Percentiles rank a stretch among this genome's conserved stretches.
These are phyloP conservation scores for Gasterosteus aculeatus DNA, from an alignment of 2,113 vertebrate genomes.

Conservation along the genomic window DNA sequence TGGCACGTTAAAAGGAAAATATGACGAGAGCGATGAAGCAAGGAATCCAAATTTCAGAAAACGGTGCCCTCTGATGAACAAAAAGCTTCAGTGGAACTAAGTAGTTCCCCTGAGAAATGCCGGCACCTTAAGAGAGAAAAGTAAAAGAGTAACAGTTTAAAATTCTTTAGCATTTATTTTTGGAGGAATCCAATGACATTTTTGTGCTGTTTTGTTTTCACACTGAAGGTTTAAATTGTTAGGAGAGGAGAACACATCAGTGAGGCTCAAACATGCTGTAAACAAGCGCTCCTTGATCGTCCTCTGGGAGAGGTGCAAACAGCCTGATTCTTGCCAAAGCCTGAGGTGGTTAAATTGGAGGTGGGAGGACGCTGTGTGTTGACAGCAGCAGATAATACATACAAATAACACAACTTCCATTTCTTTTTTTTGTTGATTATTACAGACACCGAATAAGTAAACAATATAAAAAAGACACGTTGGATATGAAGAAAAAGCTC, in stretches of 20 bases:
- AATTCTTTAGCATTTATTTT: slow-evolving; percentile 48
- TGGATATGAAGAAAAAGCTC: neutral
- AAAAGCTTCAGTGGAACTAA: slow-evolving; percentile 36
- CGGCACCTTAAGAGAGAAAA: slow-evolving; percentile 25
- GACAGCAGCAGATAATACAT: slow-evolving; percentile 9
- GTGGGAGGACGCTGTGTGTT: slow-evolving; percentile 21
- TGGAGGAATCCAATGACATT: slow-evolving; percentile 48
- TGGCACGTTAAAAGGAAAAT: slow-evolving; percentile 12
- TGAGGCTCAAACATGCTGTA: slow-evolving; percentile 26
- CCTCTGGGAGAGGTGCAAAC: slow-evolving; percentile 12
- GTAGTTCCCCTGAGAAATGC: slow-evolving; percentile 19
- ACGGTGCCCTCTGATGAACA: slow-evolving; percentile 5
- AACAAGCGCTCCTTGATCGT: slow-evolving; percentile 28
- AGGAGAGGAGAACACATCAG: slow-evolving; percentile 26
- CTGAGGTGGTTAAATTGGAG: slow-evolving; percentile 17
- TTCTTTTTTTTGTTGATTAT: neutral
- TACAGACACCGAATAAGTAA: neutral
- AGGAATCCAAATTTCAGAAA: slow-evolving; percentile 33
- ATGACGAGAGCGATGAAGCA: slow-evolving; percentile 29
- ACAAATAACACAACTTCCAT: neutral
- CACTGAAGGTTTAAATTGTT: slow-evolving; percentile 36
- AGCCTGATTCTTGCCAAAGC: slow-evolving; percentile 10
- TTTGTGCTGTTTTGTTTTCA: slow-evolving; percentile 36
- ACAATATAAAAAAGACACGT: neutral
- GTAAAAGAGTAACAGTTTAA: slow-evolving; percentile 30